Evolutionary conservation across 2,888 invertebrate genomes (phyloP), one percentile per base, ranked within the genome.

Genomic region (Tridacna crocea): DNA sequence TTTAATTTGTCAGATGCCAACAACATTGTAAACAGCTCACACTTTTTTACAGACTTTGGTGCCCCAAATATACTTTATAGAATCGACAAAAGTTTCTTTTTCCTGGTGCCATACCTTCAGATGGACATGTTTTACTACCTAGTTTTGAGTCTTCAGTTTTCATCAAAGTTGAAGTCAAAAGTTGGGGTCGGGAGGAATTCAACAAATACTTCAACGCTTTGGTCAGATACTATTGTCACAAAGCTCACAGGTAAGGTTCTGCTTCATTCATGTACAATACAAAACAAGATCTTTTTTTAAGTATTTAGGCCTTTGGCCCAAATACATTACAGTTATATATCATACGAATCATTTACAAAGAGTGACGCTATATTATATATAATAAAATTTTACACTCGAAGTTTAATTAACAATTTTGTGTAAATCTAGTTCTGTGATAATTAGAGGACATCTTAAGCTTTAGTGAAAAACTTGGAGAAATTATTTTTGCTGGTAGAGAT

Each of bases 31-130:
- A 82, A 77, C 60, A 68, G 73, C 15, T 68, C 77, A 24, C 27
- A 74, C 3, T 26, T 60, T 19, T 82, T 78, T 27, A 66, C 58
- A 47, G 82, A 82, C n/a, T 82, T 82, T 72, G 78, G 78, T 26
- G 75, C 78, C 46, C 74, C 48, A 22, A 60, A 27, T 19, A 48
- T 77, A 10, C 22, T 82, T 66, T 82, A 82, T 55, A 78, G 48
- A 24, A 51, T 82, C n/a, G 72, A 75, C 55, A 65, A 47, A 47
- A 72, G 61, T 27, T 82, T 65, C 60, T 24, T 82, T 13, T 74
- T 75, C n/a, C 75, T 82, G 66, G 15, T 78, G 22, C 72, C 82
- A 12, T 61, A 70, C 47, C 26, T 82, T 46, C 55, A 4, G 17
- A 19, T 51, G 17, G 75, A 82, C 46, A 36, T 19, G 58, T 78